Evolutionary conservation across 2,113 vertebrate species (phyloP).

Genomic region (Phylloscopus whistleri): DNA sequence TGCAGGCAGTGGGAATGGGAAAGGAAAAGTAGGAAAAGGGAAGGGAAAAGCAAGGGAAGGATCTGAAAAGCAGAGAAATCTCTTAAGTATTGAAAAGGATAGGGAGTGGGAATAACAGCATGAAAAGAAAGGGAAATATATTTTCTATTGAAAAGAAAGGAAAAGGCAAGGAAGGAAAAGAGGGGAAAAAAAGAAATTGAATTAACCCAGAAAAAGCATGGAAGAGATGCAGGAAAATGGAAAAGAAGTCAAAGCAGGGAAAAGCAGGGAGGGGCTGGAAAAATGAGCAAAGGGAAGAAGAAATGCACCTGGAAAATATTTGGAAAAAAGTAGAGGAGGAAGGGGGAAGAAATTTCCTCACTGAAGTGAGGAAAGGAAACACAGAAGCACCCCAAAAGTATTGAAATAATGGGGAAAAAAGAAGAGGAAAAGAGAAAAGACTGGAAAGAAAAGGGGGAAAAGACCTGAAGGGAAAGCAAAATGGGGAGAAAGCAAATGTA

Average conservation of each 20-base stretch:
- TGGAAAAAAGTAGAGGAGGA: neutral
- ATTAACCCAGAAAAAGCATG: neutral
- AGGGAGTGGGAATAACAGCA: neutral
- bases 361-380: neutral
- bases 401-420: rapidly evolving
- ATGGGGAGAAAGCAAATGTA: neutral
- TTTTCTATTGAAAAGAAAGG: neutral
- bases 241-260: neutral
- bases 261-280: neutral
- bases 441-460: rapidly evolving
- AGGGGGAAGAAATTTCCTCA: neutral
- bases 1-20: neutral
- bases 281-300: neutral
- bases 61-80: neutral
- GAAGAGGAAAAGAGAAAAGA: neutral
- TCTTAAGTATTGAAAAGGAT: neutral
- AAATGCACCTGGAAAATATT: neutral
- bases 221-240: neutral
- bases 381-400: neutral
- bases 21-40: neutral
- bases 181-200: neutral
- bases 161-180: neutral
- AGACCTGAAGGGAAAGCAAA: neutral
- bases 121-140: neutral
- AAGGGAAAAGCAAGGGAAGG: neutral